Evolutionary conservation across 2,888 invertebrate genomes (phyloP).

Genomic region (Orchesellides sinensis): DNA sequence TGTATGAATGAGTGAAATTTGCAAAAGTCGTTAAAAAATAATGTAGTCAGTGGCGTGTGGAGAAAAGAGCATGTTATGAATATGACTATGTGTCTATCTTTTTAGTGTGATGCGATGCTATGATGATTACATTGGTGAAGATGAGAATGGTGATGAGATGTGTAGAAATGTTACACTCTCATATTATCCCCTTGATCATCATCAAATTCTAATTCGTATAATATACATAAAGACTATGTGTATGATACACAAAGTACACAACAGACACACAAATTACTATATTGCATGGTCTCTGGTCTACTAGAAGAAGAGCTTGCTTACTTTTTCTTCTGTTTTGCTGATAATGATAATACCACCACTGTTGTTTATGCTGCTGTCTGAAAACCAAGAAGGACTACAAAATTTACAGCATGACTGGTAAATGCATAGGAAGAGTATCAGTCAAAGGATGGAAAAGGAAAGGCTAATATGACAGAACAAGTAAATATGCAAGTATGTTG

Average conservation of each 20-base stretch:
- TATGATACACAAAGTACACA: background rate
- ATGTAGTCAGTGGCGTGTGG: background rate
- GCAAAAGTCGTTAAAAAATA: slow-evolving; percentile 47
- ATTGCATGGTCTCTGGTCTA: background rate
- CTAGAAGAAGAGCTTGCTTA: background rate
- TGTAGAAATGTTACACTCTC: too few species aligned
- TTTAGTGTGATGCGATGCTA: too few species aligned
- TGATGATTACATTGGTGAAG: background rate
- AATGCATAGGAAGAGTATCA: too few species aligned
- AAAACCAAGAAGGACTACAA: too few species aligned
- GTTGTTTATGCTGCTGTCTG: too few species aligned
- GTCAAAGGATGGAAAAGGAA: too few species aligned
- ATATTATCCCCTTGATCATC: slow-evolving; percentile 7
- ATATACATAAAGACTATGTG: slow-evolving; percentile 15
- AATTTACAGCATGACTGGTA: too few species aligned
- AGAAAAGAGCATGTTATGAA: background rate
- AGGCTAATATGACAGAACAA: too few species aligned
- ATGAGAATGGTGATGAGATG: too few species aligned
- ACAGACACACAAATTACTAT: background rate
- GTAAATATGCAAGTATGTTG: too few species aligned
- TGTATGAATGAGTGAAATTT: slow-evolving; percentile 52
- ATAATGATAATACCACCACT: background rate
- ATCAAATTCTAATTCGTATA: slow-evolving; percentile 28
- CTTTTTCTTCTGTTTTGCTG: background rate
- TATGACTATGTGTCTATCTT: too few species aligned